Evolutionary conservation across 2,888 invertebrate genomes (phyloP), one percentile per base, ranked within the genome.

Genomic region (Apodemia mormo): DNA sequence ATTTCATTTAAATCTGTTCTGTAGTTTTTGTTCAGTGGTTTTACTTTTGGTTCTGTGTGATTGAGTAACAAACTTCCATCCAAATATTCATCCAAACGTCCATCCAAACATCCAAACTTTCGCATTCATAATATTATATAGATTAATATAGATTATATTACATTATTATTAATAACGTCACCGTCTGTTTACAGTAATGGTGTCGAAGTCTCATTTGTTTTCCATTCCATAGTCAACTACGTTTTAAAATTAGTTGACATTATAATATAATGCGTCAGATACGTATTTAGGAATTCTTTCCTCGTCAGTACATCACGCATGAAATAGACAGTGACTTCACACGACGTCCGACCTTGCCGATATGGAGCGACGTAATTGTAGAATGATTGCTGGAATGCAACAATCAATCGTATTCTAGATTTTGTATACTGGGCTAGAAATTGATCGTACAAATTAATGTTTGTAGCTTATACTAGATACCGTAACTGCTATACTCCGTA

Each of bases 301-400:
- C 79, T 78, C 77, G 78, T 77, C 74, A 71, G 77, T 76, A 77
- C 75, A 74, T 45, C 76, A 75, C 73, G 75, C 83, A 82, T 83
- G 83, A 81, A 81, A 79, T 80, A 80, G 80, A 80, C 80, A 80
- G 77, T 81, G 84, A 83, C 87, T 88, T 86, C 88, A 89, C 89
- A 88, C 88, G 85, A 80, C 79, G 82, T 49, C 70, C 83, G 89
- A 80, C 90, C 91, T 90, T 90, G 90, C 79, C 76, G 80, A 84
- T 89, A 88, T 87, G 86, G 88, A 84, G 82, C 88, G 86, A 80
- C 83, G 85, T 89, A 89, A 89, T 90, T 90, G 88, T 87, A 81
- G 83, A 85, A 87, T 85, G 86, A 83, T 80, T 80, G 82, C 74
- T 76, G 88, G 88, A 86, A 89, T 88, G 89, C 84, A 78, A 83